Percentiles rank a stretch among this genome's conserved stretches.
These are phyloP conservation scores for Opisthocomus hoazin DNA, from an alignment of 2,113 vertebrate species.

Conservation along the genomic window DNA sequence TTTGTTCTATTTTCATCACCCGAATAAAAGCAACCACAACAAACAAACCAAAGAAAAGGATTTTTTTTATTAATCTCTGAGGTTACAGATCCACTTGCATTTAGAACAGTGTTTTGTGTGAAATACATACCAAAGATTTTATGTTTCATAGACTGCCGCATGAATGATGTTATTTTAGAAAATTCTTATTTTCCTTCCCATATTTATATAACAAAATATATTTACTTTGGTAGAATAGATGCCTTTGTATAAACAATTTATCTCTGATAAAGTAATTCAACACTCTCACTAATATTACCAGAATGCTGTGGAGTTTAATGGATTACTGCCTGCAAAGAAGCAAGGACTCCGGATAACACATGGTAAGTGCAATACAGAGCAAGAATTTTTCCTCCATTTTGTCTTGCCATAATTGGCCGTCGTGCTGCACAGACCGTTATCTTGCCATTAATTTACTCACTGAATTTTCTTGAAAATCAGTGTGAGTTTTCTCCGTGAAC, in stretches of 20 bases:
- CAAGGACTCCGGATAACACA: neutral
- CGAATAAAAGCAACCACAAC: slow-evolving; percentile 88
- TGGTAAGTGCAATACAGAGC: neutral
- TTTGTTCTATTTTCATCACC: slow-evolving; percentile 93
- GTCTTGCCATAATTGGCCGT: neutral
- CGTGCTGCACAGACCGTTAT: rapidly evolving
- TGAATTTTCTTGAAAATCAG: neutral
- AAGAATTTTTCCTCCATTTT: slow-evolving; percentile 40
- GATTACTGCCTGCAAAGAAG: neutral
- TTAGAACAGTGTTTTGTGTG: slow-evolving; percentile 66
- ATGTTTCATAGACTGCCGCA: slow-evolving; percentile 12
- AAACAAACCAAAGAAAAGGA: slow-evolving; percentile 78
- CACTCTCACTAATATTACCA: neutral
- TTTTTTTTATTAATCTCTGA: slow-evolving; percentile 73
- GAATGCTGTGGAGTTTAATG: neutral
- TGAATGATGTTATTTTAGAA: slow-evolving; percentile 51
- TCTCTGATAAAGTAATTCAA: neutral
- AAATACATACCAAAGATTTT: slow-evolving; percentile 60
- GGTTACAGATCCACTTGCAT: slow-evolving; percentile 71
- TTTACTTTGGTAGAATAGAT: slow-evolving; percentile 1
- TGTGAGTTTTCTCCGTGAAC: neutral
- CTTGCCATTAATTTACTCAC: neutral
- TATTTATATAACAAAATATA: slow-evolving; percentile 5
- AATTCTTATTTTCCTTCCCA: slow-evolving; percentile 4
- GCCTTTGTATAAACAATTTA: neutral